These are phyloP conservation scores for Palaemon carinicauda DNA, from an alignment of 1,140 invertebrate species.

Conservation along the genomic window DNA sequence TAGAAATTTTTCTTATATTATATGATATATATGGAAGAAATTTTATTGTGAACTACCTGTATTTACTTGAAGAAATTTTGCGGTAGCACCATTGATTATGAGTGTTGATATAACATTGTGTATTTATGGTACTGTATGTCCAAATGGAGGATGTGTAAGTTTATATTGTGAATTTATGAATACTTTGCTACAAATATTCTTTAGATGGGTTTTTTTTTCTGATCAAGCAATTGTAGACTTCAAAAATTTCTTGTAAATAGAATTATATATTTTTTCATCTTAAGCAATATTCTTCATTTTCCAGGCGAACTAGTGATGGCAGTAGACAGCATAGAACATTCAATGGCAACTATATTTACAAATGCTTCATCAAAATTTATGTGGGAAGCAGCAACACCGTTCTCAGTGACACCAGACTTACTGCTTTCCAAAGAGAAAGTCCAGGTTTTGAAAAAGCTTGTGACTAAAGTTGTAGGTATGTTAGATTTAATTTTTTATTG, in stretches of 20 bases:
- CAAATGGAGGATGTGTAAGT: too few relatives aligned
- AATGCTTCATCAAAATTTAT: slow-evolving; percentile 5
- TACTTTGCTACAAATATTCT: too few relatives aligned
- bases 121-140: too few relatives aligned
- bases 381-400: slow-evolving; percentile 21
- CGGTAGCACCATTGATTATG: too few relatives aligned
- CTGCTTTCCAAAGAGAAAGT: slow-evolving; percentile 11
- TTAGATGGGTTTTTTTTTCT: too few relatives aligned
- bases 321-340: slow-evolving; percentile 42
- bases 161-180: too few relatives aligned
- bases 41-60: too few relatives aligned
- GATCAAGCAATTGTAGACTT: not conserved
- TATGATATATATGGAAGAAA: too few relatives aligned
- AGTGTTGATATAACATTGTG: too few relatives aligned
- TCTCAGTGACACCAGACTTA: slow-evolving; percentile 29
- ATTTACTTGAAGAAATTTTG: too few relatives aligned
- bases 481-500: not conserved
- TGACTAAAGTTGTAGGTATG: slow-evolving; percentile 42
- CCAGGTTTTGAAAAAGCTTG: slow-evolving; percentile 11
- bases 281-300: slow-evolving; percentile 36
- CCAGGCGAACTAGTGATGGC: slow-evolving; percentile 70
- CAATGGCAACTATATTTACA: slow-evolving; percentile 27
- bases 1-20: too few relatives aligned
- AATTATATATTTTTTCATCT: not conserved
- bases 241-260: not conserved